Percentiles rank a stretch among this genome's conserved stretches.
Evolutionary conservation across 2,113 vertebrate species (phyloP).

Genomic region (Rissa tridactyla): DNA sequence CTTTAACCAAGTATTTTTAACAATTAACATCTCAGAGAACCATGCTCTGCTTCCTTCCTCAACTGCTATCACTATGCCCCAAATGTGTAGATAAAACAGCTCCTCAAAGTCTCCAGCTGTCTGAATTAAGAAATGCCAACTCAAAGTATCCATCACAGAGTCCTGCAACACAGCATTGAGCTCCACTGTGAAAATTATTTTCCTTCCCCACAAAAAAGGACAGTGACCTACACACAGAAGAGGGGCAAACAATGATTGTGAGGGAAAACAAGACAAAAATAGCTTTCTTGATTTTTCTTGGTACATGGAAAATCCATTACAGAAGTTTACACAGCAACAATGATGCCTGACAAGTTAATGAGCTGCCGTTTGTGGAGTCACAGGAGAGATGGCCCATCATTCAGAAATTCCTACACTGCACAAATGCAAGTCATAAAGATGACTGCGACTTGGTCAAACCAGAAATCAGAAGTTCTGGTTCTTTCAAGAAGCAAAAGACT

Average conservation of each 20-base stretch:
- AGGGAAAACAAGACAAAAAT: background rate
- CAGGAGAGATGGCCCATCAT: background rate
- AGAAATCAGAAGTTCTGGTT: background rate
- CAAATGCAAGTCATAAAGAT: background rate
- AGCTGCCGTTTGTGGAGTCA: background rate
- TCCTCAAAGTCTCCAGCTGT: background rate
- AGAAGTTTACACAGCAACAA: slow-evolving; percentile 6
- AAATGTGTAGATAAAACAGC: background rate
- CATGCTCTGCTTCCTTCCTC: background rate
- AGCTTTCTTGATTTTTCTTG: background rate
- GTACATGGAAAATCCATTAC: slow-evolving; percentile 44
- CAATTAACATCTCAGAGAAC: background rate
- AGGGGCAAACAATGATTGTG: background rate
- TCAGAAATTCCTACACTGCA: background rate
- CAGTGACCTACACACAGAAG: background rate
- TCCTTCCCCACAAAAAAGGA: background rate
- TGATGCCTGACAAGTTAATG: background rate
- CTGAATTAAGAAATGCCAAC: background rate
- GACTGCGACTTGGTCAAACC: background rate
- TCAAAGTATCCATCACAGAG: background rate
- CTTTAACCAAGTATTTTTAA: background rate
- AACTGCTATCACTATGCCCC: background rate
- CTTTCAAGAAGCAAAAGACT: background rate
- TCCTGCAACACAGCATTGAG: fast-evolving
- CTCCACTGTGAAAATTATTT: background rate